A percentile compares a stretch with the other conserved stretches of the same genome.
These are phyloP conservation scores for Arion vulgaris DNA, from an alignment of 1,140 invertebrate genomes.

Conservation along the genomic window DNA sequence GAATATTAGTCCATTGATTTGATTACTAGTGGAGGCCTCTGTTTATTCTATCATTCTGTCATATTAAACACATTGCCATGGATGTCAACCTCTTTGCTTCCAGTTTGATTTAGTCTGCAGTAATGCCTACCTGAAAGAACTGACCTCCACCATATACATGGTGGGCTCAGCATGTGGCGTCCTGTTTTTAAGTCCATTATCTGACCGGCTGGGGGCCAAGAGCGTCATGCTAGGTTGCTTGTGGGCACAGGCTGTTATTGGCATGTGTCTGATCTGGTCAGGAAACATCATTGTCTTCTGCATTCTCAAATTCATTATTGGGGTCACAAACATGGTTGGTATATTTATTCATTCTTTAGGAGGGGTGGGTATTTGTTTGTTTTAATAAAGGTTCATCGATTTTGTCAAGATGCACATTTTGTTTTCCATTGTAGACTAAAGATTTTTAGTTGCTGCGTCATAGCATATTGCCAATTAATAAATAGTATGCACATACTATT, in stretches of 20 bases:
- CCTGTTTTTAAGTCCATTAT: constrained; percentile 84
- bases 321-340: constrained; percentile 66
- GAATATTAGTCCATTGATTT: too few relatives aligned
- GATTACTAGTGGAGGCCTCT: too few relatives aligned
- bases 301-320: constrained; percentile 67
- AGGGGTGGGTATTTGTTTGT: too few relatives aligned
- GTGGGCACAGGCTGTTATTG: constrained; percentile 68
- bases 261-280: constrained; percentile 54
- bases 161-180: constrained; percentile 85
- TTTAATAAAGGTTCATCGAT: not conserved
- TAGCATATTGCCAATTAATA: too few relatives aligned
- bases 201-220: constrained; percentile 80
- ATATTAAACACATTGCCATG: not conserved
- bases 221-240: constrained; percentile 64
- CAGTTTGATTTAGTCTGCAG: constrained; percentile 70
- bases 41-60: too few relatives aligned
- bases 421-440: not conserved
- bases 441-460: too few relatives aligned
- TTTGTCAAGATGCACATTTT: not conserved
- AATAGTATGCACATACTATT: too few relatives aligned
- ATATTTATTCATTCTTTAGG: not conserved
- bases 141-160: constrained; percentile 82
- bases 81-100: not conserved
- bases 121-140: constrained; percentile 56
- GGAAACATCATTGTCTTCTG: constrained; percentile 60